phyloP scores from a whole-genome alignment of 2,113 vertebrate species.

The Aegotheles bennettii region DNA sequence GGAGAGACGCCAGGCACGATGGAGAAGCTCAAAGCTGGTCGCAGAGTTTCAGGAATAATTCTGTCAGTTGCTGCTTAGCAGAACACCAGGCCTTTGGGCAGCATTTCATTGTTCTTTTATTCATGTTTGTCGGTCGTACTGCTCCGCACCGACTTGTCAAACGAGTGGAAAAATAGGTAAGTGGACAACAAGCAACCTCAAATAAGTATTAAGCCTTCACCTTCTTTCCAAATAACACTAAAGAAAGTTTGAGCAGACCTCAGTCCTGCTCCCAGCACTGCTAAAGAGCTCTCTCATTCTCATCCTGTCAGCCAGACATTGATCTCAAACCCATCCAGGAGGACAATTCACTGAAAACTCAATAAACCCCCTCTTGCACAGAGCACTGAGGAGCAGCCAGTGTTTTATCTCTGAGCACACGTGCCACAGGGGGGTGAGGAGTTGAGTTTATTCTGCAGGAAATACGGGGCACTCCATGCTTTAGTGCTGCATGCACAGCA shows the following conservation, averaged over 20 bases:
- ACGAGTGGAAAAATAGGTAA: neutral
- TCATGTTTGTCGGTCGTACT: neutral
- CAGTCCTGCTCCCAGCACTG: neutral
- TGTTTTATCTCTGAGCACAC: neutral
- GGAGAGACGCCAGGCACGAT: neutral
- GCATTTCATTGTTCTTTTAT: neutral
- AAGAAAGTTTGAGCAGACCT: neutral
- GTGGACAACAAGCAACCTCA: neutral
- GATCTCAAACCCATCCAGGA: slow-evolving; percentile 49
- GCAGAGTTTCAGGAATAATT: neutral
- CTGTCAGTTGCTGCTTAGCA: neutral
- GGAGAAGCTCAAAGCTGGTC: neutral
- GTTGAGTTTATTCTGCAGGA: neutral
- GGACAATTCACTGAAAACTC: slow-evolving; percentile 42
- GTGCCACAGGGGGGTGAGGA: fast-evolving
- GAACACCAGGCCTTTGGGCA: neutral
- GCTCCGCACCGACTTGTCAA: neutral
- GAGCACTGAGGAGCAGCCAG: neutral
- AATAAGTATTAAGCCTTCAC: neutral
- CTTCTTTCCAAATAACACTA: neutral
- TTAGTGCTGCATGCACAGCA: neutral
- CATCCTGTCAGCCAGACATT: slow-evolving; percentile 34
- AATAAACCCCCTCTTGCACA: neutral
- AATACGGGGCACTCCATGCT: neutral
- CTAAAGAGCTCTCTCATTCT: slow-evolving; percentile 36